Base-by-base conservation (phyloP, 2,113 vertebrate genomes). In the Podocnemis expansa region DNA sequence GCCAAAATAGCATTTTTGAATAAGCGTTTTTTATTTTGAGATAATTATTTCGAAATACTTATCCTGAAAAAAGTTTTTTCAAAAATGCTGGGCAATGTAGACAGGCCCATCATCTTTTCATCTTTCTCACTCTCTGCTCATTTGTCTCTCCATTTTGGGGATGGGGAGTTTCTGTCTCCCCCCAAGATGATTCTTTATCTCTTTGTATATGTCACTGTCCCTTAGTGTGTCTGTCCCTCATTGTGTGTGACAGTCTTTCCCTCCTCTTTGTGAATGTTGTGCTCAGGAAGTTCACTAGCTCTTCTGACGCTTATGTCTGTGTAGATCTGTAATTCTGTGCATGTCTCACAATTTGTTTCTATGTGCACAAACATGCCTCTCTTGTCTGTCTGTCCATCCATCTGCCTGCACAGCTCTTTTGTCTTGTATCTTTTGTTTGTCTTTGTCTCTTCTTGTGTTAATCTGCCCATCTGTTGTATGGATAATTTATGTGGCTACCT, bases 131-230 rank as follows among this genome's bases (percentile, higher is more conserved):
- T 11, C 41, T 43, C 73, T 45, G 41, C 41, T 41, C 73, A 45
- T 76, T 34, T 70, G 63, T 70, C n/a, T 22, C 34, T 70, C 63
- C 63, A n/a, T 70, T 38, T n/a, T 38, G n/a, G 17, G 19, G n/a
- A 10, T 45, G 0, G 27, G 31, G 3, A 43, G 31, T 1, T 10
- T 82, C 83, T 43, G 13, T 78, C 76, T 4, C 60, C 83, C 11
- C 9, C 80, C 54, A 14, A 49, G 60, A 82, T 84, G 79, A 10
- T 3, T 13, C 5, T 38, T 67, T 8, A 41, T 52, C 55, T 83
- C 31, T 16, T 45, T 45, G 73, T 1, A 2, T n/a, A 17, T 29
- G 75, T 25, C 0, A 0, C 1, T 27, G 60, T 88, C 79, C 73
- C 45, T 45, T 1, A 0, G 45, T 60, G 56, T 60, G 45, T 63